Conservation (phyloP, 2,113 vertebrate genomes). For the Malaclemys terrapin region DNA sequence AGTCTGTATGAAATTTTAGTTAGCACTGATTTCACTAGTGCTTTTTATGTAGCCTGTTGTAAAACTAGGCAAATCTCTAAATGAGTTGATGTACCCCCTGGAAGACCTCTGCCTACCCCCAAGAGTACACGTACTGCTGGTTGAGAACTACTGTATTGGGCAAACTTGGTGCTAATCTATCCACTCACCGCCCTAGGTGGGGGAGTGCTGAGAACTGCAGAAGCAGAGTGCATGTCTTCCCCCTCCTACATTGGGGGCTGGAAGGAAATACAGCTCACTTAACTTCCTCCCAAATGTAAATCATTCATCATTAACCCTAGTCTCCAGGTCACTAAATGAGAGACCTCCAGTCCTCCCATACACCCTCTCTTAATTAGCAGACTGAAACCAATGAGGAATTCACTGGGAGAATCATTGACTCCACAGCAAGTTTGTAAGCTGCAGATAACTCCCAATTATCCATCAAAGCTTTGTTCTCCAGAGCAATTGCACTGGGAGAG, state of each 20-base stretch:
- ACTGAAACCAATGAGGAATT: neutral
- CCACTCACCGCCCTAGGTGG: neutral
- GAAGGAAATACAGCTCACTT: neutral
- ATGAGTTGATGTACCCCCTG: too few species aligned
- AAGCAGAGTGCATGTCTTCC: neutral
- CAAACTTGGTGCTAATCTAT: too few species aligned
- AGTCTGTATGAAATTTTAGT: too few species aligned
- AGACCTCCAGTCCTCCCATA: neutral
- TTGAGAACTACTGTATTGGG: too few species aligned
- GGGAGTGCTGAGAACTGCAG: neutral
- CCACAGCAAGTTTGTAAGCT: neutral
- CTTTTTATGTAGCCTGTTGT: too few species aligned
- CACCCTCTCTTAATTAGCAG: neutral
- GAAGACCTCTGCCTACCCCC: too few species aligned
- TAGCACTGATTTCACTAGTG: too few species aligned
- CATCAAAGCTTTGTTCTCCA: neutral
- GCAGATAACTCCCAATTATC: neutral
- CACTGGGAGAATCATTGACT: neutral
- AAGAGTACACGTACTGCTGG: too few species aligned
- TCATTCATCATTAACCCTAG: neutral
- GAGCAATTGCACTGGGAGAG: neutral
- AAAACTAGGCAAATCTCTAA: too few species aligned
- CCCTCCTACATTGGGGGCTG: neutral
- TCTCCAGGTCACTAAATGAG: neutral
- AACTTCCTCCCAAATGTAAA: neutral